Evolutionary conservation across 2,113 vertebrate species (phyloP), one percentile per base, ranked within the genome.

Genomic region (Syngnathus floridae): DNA sequence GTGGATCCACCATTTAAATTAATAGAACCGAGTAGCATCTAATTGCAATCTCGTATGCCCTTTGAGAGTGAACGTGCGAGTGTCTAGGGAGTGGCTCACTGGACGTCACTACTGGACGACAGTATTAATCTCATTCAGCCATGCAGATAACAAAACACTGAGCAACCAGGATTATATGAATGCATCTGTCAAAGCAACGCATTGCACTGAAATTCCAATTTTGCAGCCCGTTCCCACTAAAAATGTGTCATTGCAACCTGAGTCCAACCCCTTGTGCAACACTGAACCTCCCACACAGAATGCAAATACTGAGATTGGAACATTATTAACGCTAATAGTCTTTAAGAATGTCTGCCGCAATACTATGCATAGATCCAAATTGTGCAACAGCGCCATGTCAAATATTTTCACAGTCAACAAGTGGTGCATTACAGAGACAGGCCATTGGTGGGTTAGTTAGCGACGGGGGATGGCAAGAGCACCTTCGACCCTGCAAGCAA

Each of bases 91-190:
- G 67, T 71, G 84, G 66, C 70, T 9, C 71, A 59, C 64, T 59
- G 43, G 70, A 79, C 78, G 57, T 75, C 69, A 76, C 72, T 46
- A 49, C 48, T 76, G 71, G 72, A 79, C 63, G 72, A 66, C 69
- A 64, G 60, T 63, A 76, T 86, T 78, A 83, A 86, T 84, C 82
- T 86, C 78, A 76, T 82, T 72, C 38, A 82, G 67, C 64, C 43
- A 66, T n/a, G 46, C 73, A 64, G 71, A 80, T 75, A 81, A 72
- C 61, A 45, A 68, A 49, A 63, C 54, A 66, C 73, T 21, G 43
- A 49, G 49, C 45, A 57, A 77, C 66, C 62, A 63, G 68, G 10
- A 45, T 46, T 56, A 41, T 64, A 71, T 69, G 67, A 69, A 63
- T 12, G 35, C 65, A 71, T 54, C 65, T 45, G 69, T 74, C 71